Percentiles rank a stretch among this genome's conserved stretches.
Conservation (phyloP, 2,113 vertebrate genomes). For the Fregetta grallaria region DNA sequence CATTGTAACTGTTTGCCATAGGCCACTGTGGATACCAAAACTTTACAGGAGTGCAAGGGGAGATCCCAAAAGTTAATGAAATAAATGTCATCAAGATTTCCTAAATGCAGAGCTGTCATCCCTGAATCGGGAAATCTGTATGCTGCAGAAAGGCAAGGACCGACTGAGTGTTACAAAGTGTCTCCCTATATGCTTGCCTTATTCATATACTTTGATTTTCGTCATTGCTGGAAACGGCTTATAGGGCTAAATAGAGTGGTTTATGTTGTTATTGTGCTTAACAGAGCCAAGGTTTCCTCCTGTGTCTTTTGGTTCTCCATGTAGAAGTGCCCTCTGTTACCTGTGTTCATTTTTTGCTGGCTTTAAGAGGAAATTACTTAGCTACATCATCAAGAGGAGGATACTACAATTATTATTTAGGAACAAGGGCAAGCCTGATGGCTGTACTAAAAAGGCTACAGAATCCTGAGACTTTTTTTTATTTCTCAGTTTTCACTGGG, state of each 20-base stretch:
- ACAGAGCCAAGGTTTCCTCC: background rate
- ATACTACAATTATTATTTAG: background rate
- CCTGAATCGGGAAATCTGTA: background rate
- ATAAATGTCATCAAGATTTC: background rate
- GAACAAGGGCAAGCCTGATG: background rate
- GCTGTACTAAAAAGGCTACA: background rate
- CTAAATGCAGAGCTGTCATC: background rate
- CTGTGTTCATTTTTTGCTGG: background rate
- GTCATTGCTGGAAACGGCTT: background rate
- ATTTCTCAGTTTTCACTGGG: background rate
- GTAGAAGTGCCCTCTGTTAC: background rate
- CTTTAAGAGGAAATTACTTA: background rate
- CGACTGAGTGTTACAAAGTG: accelerated
- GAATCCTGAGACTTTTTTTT: background rate
- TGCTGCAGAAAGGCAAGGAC: background rate
- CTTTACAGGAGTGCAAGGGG: background rate
- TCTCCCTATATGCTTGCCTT: background rate
- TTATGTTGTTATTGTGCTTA: background rate
- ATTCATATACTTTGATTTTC: background rate
- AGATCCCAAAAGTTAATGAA: background rate
- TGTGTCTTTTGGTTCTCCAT: background rate
- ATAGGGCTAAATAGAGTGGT: background rate
- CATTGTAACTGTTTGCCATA: background rate
- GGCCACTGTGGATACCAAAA: background rate
- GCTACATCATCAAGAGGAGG: background rate